Percentiles rank a stretch among this genome's conserved stretches.
Evolutionary conservation across 1,140 invertebrate genomes (phyloP).

Genomic region (Listronotus oregonensis): DNA sequence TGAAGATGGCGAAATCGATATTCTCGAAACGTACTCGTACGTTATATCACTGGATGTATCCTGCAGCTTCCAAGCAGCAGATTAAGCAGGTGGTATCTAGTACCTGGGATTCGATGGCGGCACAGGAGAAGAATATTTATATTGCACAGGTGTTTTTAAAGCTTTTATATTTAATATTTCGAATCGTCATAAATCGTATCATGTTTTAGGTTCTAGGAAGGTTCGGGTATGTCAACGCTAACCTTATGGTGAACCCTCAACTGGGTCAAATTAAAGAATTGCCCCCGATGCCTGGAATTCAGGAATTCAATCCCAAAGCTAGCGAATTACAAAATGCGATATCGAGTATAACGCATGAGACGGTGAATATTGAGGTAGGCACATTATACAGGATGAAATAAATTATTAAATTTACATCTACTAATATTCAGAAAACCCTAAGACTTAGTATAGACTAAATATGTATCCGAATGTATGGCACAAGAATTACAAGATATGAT

Average conservation of each 20-base stretch:
- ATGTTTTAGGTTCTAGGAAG: constrained; percentile 48
- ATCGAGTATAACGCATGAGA: constrained; percentile 34
- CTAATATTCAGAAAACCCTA: too few relatives aligned
- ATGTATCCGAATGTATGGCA: too few relatives aligned
- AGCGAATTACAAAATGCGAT: constrained; percentile 39
- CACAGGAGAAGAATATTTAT: constrained; percentile 54
- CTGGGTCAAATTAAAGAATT: constrained; percentile 44
- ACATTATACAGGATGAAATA: too few relatives aligned
- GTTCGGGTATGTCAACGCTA: constrained; percentile 48
- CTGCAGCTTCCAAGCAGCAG: constrained; percentile 50
- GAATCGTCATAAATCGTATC: not conserved
- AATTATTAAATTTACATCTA: too few relatives aligned
- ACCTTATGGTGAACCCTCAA: constrained; percentile 54
- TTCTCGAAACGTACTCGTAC: constrained; percentile 57
- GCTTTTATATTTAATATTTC: too few relatives aligned
- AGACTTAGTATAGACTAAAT: too few relatives aligned
- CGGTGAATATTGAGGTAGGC: constrained; percentile 6
- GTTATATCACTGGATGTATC: constrained; percentile 56
- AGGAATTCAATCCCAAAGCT: constrained; percentile 24
- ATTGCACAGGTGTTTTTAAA: constrained; percentile 55
- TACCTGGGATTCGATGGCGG: constrained; percentile 52
- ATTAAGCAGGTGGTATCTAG: constrained; percentile 49
- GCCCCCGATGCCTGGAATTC: constrained; percentile 24
- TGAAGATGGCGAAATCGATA: constrained; percentile 53
- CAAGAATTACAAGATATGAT: too few relatives aligned